Base-by-base conservation (phyloP, 2,797 vertebrate species). In the Argya squamiceps region DNA sequence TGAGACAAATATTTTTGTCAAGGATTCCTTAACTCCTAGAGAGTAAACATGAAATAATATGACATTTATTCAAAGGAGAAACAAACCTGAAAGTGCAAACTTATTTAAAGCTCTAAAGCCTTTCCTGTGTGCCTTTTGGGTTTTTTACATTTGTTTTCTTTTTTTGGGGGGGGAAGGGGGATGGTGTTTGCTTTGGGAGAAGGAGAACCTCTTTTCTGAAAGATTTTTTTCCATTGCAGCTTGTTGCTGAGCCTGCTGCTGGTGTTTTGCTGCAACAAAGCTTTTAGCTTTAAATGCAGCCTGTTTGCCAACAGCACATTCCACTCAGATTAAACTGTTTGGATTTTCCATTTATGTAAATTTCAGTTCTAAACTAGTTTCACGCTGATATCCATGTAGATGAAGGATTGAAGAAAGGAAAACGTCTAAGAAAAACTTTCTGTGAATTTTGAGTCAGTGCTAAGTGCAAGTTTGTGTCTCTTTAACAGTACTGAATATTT, bases 281-380 rank as follows among this genome's bases (percentile, higher is more conserved):
- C 70, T 88, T 88, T 20, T 34, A 85, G 58, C 69, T 90, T 95
- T 90, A 84, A 96, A 75, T 41, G 65, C 74, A 93, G 55, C 76
- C 55, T 68, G 65, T 91, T 90, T 92, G 96, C 95, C 95, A 95
- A 47, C 53, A 92, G 69, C 29, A 65, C 77, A 81, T 96, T 96
- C 92, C 85, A 63, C 43, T 65, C 29, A 41, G 79, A 95, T 95
- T 88, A 92, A 92, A 71, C 65, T 74, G 27, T 79, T 94, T 90
- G 49, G 59, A 52, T 86, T 93, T 95, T 81, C 74, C 32, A 71
- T 84, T 68, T 92, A 82, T 74, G 85, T 88, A 80, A 67, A 90
- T 89, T 64, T 56, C 68, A 88, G 20, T 76, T 87, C 52, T 89
- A 29, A 67, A 76, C 24, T 63, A 60, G 41, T 82, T 79, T 84